Percentiles rank a stretch among this genome's conserved stretches.
Conservation (phyloP, 1,140 invertebrate genomes). For the Drosophila suzukii region DNA sequence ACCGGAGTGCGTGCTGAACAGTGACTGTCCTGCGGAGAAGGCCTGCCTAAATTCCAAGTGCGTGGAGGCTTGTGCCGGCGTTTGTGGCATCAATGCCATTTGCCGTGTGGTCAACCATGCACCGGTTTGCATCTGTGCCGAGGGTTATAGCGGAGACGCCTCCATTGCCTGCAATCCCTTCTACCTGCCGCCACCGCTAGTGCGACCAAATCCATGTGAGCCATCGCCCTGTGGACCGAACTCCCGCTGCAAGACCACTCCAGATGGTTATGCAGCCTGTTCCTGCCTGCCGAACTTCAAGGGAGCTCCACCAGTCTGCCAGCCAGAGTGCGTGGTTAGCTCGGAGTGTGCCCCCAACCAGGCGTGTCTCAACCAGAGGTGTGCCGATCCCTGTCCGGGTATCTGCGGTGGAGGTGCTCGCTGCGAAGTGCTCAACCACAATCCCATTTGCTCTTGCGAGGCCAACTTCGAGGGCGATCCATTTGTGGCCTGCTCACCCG, state of each 20-base stretch:
- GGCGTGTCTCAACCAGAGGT: slow-evolving; percentile 92
- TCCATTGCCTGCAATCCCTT: slow-evolving; percentile 88
- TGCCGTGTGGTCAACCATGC: slow-evolving; percentile 92
- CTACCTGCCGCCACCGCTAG: slow-evolving; percentile 82
- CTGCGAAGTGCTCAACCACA: slow-evolving; percentile 92
- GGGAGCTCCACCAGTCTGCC: slow-evolving; percentile 91
- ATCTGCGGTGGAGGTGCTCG: slow-evolving; percentile 90
- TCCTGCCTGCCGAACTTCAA: slow-evolving; percentile 92
- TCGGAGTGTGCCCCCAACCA: slow-evolving; percentile 91
- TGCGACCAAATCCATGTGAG: slow-evolving; percentile 86
- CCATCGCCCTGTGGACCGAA: slow-evolving; percentile 92
- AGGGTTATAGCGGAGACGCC: slow-evolving; percentile 91
- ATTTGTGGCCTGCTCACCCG: slow-evolving; percentile 89
- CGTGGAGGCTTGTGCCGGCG: slow-evolving; percentile 90
- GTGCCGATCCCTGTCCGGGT: slow-evolving; percentile 91
- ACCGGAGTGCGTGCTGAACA: slow-evolving; percentile 92
- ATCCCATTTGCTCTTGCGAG: slow-evolving; percentile 92
- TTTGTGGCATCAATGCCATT: slow-evolving; percentile 90
- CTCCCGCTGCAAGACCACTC: slow-evolving; percentile 90
- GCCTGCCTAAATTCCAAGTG: slow-evolving; percentile 93
- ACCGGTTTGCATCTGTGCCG: slow-evolving; percentile 91
- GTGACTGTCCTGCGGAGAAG: slow-evolving; percentile 88
- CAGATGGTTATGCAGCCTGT: slow-evolving; percentile 90
- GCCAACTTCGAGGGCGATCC: slow-evolving; percentile 91
- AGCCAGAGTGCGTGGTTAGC: slow-evolving; percentile 92